Evolutionary conservation across 1,140 invertebrate species (phyloP).

Genomic region (Lethocerus indicus): DNA sequence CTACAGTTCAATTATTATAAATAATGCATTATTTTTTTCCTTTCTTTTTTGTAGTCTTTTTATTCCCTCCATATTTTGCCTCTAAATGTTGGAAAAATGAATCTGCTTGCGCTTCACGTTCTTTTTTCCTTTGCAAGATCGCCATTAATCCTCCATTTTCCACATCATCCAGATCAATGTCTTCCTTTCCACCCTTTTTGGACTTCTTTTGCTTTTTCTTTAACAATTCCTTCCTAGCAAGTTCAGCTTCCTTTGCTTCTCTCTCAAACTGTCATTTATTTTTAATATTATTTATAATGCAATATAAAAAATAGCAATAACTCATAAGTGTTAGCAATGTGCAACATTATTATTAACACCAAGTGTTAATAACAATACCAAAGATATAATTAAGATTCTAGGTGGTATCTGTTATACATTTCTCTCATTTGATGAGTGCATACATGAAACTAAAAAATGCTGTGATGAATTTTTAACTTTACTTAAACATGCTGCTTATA

Average conservation of each 20-base stretch:
- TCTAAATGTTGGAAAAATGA: conserved; percentile 9
- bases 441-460: neutral
- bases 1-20: too few species aligned
- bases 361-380: neutral
- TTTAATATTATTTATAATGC: neutral
- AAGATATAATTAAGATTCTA: neutral
- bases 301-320: neutral
- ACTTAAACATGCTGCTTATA: too few species aligned
- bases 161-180: neutral
- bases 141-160: conserved; percentile 2
- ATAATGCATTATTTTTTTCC: too few species aligned
- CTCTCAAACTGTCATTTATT: conserved; percentile 2
- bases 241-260: conserved; percentile 8
- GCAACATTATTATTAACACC: neutral
- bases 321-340: neutral
- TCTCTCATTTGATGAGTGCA: neutral
- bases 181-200: neutral
- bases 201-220: conserved; percentile 8
- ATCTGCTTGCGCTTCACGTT: conserved; percentile 7
- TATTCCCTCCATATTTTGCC: conserved; percentile 7
- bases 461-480: too few species aligned
- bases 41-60: conserved; percentile 2
- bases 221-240: conserved; percentile 5
- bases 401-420: neutral
- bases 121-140: conserved; percentile 4